phyloP scores from a whole-genome alignment of 2,888 invertebrate species.

The Hirtodrosophila cameraria region DNA sequence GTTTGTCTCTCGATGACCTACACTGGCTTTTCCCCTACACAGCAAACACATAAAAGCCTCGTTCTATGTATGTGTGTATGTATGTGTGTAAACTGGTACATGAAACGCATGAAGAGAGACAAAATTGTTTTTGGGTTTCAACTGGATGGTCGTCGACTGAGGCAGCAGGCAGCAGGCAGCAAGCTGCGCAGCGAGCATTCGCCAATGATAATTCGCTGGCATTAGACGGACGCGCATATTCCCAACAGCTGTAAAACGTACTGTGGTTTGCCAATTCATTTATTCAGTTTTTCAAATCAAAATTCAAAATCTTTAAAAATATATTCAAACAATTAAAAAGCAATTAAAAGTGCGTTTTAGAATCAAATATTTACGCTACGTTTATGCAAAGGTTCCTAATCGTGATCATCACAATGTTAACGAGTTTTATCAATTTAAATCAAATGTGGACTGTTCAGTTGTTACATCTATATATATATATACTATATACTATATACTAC shows the following conservation, averaged over 20 bases:
- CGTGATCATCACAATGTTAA: constrained; percentile 29
- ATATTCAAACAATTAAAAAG: not conserved
- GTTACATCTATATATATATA: not conserved
- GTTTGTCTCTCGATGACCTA: constrained; percentile 39
- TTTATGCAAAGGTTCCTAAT: constrained; percentile 40
- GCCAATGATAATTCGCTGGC: constrained; percentile 76
- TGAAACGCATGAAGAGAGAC: constrained; percentile 49
- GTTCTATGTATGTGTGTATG: constrained; percentile 1
- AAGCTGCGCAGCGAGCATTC: constrained; percentile 66
- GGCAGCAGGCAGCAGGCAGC: constrained; percentile 46
- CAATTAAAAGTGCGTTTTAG: constrained; percentile 14
- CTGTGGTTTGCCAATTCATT: constrained; percentile 13
- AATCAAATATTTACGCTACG: not conserved
- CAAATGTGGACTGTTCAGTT: constrained; percentile 13
- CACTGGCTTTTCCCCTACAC: constrained; percentile 58
- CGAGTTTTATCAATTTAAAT: not conserved
- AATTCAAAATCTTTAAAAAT: not conserved
- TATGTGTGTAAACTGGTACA: constrained; percentile 12
- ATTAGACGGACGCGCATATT: constrained; percentile 69
- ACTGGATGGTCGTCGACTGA: constrained; percentile 44
- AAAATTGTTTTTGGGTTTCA: constrained; percentile 49
- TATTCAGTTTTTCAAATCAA: constrained; percentile 21
- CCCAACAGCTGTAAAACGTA: constrained; percentile 26
- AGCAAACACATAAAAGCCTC: constrained; percentile 18
- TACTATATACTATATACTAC: too few species aligned